Conservation (phyloP, 2,888 invertebrate species). For the Acanthosepion pharaonis region DNA sequence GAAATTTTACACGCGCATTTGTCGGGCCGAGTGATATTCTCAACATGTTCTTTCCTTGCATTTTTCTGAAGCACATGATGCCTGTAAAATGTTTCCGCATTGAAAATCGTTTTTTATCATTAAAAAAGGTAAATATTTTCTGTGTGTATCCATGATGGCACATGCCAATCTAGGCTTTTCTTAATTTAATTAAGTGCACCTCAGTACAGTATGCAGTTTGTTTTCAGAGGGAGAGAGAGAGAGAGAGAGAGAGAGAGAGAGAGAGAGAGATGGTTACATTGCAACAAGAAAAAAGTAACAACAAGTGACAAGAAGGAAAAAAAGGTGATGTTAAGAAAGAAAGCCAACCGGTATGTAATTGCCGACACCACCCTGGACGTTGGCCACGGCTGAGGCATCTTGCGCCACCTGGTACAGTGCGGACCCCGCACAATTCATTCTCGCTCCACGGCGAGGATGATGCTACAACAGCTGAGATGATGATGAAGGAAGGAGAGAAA, state of each 20-base stretch:
- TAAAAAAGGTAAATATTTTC: background rate
- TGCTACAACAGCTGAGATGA: conserved; percentile 46
- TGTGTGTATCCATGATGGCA: background rate
- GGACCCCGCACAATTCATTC: conserved; percentile 47
- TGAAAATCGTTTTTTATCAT: background rate
- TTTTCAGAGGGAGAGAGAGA: background rate
- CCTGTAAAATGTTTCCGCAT: background rate
- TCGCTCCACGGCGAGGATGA: conserved; percentile 44
- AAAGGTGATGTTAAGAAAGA: background rate
- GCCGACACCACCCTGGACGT: conserved; percentile 44
- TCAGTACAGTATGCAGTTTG: background rate
- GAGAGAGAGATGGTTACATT: background rate
- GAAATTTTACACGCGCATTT: background rate
- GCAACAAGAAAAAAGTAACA: background rate
- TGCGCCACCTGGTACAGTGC: conserved; percentile 49
- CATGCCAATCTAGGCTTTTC: too few relatives aligned
- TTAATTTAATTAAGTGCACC: too few relatives aligned
- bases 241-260: background rate
- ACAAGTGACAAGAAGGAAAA: background rate
- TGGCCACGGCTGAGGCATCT: conserved; percentile 47
- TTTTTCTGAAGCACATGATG: conserved; percentile 1
- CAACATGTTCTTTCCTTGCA: background rate
- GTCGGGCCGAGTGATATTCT: background rate
- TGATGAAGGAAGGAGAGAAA: background rate
- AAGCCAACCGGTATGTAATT: conserved; percentile 48